Evolutionary conservation across 35 echinoderm and acorn worm species (phyloP), one percentile per base, ranked within the genome.

Genomic region (Strongylocentrotus purpuratus): DNA sequence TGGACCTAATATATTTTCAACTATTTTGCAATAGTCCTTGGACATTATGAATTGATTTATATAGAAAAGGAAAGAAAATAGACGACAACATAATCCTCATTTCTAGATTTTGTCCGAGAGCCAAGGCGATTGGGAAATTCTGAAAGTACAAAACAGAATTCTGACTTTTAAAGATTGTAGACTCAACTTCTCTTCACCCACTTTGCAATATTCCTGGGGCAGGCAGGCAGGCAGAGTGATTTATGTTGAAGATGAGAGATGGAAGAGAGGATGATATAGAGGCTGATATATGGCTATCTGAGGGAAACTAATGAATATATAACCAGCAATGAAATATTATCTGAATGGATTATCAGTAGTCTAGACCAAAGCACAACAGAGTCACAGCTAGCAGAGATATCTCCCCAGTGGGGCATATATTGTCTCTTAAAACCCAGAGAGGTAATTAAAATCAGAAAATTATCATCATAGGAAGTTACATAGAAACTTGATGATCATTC

Each of bases 371-470:
- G 48, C 46, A 58, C 46, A 46, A 93, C 91, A 93, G 91, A 31
- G 46, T 12, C 41, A 58, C 70, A 85, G 31, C 15, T 89, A 47
- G 91, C 91, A 58, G 47, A 50, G 45, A 2, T 8, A 55, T 31
- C 87, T 89, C 91, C 91, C 91, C 14, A 58, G 91, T 93, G 91
- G 28, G 46, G 48, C 46, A 93, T 93, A 93, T 93, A 93, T 93
- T n/a, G 91, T 58, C 91, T 45, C 14, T 46, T 93, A 0, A 46
- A 58, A 32, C 91, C 46, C 91, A 93, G 0, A 12, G 91, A 93
- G 46, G 91, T 93, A 93, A 93, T 93, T 93, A 93, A 14, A 58
- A 31, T 12, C 91, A 31, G 91, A 93, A 55, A 48, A 55, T 93
- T 22, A 22, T 6, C 15, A 78, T 78, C 25, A 14, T 5, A 93